Evolutionary conservation across 2,888 invertebrate species (phyloP).

Genomic region (Terebella lapidaria): DNA sequence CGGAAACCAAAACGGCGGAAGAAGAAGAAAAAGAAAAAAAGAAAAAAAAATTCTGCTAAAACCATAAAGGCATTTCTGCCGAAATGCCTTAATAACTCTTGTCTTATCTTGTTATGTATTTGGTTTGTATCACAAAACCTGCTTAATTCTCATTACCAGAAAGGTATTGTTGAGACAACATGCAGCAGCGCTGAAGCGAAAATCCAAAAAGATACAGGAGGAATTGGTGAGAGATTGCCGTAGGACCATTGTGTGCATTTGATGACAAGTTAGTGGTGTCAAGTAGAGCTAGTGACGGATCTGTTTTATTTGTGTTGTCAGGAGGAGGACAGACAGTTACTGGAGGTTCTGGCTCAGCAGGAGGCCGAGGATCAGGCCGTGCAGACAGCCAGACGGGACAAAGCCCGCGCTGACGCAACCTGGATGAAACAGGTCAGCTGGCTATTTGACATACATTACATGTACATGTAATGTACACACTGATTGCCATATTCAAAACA

Average conservation of each 20-base stretch:
- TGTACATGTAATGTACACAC: not conserved
- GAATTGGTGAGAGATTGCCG: conserved; percentile 50
- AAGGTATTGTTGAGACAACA: conserved; percentile 50
- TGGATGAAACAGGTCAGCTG: conserved; percentile 49
- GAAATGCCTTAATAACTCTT: too few species aligned
- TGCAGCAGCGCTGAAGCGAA: conserved; percentile 47
- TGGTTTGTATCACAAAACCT: not conserved
- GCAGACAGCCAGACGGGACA: conserved; percentile 41
- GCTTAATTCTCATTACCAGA: conserved; percentile 27
- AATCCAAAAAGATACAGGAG: conserved; percentile 47
- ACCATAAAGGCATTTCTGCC: too few species aligned
- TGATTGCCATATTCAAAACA: not conserved
- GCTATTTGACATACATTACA: not conserved
- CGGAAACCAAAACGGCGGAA: too few species aligned
- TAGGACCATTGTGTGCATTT: not conserved
- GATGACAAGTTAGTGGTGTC: too few species aligned
- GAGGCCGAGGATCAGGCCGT: conserved; percentile 38
- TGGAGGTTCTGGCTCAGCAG: conserved; percentile 39
- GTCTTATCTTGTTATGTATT: not conserved
- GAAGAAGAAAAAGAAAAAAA: too few species aligned
- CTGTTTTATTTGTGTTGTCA: conserved; percentile 23
- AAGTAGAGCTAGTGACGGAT: not conserved
- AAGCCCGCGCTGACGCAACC: conserved; percentile 46
- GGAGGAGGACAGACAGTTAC: conserved; percentile 42
- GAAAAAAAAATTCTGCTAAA: too few species aligned